Conservation (phyloP, 2,113 vertebrate genomes). For the Epinephelus cyanopodus region DNA sequence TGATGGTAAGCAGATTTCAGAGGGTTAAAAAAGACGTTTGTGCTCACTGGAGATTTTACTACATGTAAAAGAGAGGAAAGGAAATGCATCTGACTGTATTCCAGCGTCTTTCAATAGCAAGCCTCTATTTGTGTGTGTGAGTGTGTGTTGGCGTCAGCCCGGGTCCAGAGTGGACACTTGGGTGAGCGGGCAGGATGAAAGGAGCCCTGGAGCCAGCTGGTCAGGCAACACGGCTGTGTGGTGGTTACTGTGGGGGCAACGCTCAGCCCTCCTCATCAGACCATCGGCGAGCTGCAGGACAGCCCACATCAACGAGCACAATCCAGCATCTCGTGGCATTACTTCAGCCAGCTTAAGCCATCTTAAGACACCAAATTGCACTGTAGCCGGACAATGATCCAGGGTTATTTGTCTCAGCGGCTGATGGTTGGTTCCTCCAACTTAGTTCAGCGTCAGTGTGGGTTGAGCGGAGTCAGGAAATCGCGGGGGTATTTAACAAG, state of each 20-base stretch:
- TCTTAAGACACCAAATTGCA: constrained; percentile 63
- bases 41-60: not conserved
- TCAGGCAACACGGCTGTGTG: constrained; percentile 44
- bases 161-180: constrained; percentile 35
- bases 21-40: not conserved
- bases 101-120: not conserved
- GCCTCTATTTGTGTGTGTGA: not conserved
- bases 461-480: constrained; percentile 73
- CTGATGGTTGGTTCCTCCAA: constrained; percentile 60
- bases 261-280: constrained; percentile 52
- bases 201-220: constrained; percentile 48
- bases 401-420: constrained; percentile 61
- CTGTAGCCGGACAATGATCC: constrained; percentile 51
- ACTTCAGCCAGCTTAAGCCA: constrained; percentile 74
- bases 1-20: not conserved
- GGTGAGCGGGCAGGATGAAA: constrained; percentile 73
- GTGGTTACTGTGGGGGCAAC: constrained; percentile 41
- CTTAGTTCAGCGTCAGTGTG: constrained; percentile 54
- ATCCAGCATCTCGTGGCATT: constrained; percentile 54
- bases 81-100: not conserved
- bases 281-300: constrained; percentile 19
- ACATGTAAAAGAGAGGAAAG: not conserved
- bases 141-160: constrained; percentile 3
- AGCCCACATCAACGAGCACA: constrained; percentile 24
- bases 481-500: constrained; percentile 77